These are phyloP conservation scores for Helostoma temminkii DNA, from an alignment of 2,797 vertebrate species.

Conservation along the genomic window DNA sequence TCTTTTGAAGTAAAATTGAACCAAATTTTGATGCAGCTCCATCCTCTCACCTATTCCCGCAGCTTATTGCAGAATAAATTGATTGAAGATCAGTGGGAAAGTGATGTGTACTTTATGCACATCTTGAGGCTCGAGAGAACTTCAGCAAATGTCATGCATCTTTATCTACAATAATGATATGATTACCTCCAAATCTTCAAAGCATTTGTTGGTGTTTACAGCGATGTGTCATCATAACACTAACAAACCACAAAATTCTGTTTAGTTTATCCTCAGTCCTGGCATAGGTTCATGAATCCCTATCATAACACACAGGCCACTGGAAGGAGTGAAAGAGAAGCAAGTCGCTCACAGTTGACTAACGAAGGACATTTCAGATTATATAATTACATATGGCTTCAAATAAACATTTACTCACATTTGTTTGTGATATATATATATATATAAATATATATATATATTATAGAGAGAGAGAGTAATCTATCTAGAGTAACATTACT, in stretches of 20 bases:
- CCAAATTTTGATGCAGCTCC: conserved; percentile 67
- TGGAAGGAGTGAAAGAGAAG: conserved; percentile 50
- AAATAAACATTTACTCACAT: conserved; percentile 12
- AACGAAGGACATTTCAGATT: conserved; percentile 40
- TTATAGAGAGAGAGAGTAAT: no score
- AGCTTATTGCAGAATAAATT: conserved; percentile 70
- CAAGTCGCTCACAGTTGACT: conserved; percentile 45
- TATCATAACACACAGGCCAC: conserved; percentile 45
- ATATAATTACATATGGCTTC: conserved; percentile 18
- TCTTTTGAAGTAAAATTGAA: conserved; percentile 74
- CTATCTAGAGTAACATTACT: no score
- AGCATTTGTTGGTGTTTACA: conserved; percentile 73
- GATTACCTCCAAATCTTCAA: conserved; percentile 72
- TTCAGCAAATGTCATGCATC: conserved; percentile 74
- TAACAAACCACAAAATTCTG: conserved; percentile 58
- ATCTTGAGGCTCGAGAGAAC: conserved; percentile 61
- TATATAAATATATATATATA: no score
- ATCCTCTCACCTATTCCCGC: conserved; percentile 54
- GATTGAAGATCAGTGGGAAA: conserved; percentile 75
- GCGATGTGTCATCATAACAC: conserved; percentile 67
- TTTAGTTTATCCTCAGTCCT: conserved; percentile 65
- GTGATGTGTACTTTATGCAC: conserved; percentile 47
- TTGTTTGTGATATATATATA: no score
- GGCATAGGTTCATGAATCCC: conserved; percentile 51
- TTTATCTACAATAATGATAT: conserved; percentile 71